Conservation (phyloP, 2,888 invertebrate genomes). For the Catocala nupta region DNA sequence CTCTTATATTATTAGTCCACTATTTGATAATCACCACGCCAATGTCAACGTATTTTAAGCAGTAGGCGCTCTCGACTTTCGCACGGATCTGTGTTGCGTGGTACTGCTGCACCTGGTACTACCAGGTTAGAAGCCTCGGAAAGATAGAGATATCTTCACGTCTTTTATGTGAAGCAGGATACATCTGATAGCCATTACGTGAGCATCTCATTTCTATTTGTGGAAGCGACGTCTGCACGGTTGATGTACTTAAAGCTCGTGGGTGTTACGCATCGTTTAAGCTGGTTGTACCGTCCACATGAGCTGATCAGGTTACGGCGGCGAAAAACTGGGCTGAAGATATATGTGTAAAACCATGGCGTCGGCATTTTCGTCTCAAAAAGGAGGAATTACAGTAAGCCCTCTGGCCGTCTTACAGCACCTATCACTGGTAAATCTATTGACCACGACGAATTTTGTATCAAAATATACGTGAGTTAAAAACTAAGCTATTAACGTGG, state of each 20-base stretch:
- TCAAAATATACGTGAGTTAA: constrained; percentile 14
- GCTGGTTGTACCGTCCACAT: constrained; percentile 6
- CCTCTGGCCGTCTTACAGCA: background rate
- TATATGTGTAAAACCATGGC: constrained; percentile 11
- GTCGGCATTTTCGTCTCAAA: constrained; percentile 3
- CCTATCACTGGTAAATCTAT: background rate
- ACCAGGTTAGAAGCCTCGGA: constrained; percentile 3
- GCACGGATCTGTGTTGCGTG: background rate
- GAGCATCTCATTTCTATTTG: constrained; percentile 8
- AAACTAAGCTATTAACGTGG: background rate
- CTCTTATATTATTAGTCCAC: too few relatives aligned
- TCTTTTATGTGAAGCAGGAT: constrained; percentile 12
- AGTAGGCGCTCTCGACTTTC: background rate
- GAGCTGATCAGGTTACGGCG: background rate
- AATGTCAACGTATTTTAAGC: too few relatives aligned
- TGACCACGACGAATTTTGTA: background rate
- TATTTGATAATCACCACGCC: too few relatives aligned
- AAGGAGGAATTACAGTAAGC: background rate
- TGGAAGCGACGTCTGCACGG: constrained; percentile 8
- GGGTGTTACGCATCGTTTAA: constrained; percentile 10
- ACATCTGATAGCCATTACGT: constrained; percentile 3
- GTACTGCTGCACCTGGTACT: background rate
- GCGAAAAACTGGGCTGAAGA: constrained; percentile 13
- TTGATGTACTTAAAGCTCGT: constrained; percentile 11
- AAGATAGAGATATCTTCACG: constrained; percentile 15